A percentile compares a stretch with the other conserved stretches of the same genome.
Conservation (phyloP, 2,888 invertebrate species). For the Meta bourneti region DNA sequence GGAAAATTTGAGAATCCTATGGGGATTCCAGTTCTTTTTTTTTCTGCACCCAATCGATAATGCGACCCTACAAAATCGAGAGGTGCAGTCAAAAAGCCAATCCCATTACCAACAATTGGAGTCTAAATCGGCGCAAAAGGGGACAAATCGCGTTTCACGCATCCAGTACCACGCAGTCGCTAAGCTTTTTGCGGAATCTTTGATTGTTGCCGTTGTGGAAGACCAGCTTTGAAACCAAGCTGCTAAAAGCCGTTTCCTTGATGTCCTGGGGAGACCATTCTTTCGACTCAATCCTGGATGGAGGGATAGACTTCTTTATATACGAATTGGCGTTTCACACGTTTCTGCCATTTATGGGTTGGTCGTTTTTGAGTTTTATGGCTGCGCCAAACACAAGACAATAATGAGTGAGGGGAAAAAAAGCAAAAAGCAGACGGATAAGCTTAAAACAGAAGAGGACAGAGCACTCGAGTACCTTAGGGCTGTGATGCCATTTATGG, state of each 20-base stretch:
- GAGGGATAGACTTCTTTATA: too few relatives aligned
- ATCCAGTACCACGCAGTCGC: slow-evolving; percentile 16
- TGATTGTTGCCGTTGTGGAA: slow-evolving; percentile 3
- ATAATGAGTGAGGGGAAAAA: too few relatives aligned
- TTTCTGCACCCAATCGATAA: slow-evolving; percentile 23
- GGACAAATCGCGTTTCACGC: slow-evolving; percentile 68
- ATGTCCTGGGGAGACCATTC: too few relatives aligned
- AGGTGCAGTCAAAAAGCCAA: slow-evolving; percentile 70
- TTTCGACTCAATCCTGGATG: too few relatives aligned
- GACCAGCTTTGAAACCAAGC: slow-evolving; percentile 5
- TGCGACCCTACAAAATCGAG: slow-evolving; percentile 25
- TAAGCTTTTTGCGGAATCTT: not conserved
- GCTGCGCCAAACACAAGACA: too few relatives aligned
- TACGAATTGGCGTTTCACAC: too few relatives aligned
- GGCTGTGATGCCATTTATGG: too few relatives aligned
- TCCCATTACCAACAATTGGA: slow-evolving; percentile 70
- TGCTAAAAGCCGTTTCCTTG: not conserved
- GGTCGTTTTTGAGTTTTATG: too few relatives aligned
- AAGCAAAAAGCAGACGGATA: too few relatives aligned
- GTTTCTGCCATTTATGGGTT: too few relatives aligned
- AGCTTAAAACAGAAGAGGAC: too few relatives aligned
- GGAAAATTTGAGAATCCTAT: slow-evolving; percentile 44
- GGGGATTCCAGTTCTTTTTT: not conserved
- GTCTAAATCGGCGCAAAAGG: slow-evolving; percentile 48
- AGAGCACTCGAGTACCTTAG: too few relatives aligned